Base-by-base conservation (phyloP, 2,113 vertebrate species). In the Platichthys stellatus region DNA sequence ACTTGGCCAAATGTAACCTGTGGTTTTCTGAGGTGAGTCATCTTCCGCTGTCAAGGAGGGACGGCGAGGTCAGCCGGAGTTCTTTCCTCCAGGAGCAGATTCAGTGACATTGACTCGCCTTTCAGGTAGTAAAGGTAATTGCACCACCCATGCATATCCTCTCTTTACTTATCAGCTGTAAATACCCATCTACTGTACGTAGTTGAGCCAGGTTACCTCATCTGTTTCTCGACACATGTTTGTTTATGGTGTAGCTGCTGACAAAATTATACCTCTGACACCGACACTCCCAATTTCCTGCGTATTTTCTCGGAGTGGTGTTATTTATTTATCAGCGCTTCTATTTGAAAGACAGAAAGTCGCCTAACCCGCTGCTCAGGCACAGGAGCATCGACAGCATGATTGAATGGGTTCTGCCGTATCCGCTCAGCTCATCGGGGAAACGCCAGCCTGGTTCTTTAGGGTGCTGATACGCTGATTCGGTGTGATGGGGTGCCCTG, bases 401-500 rank as follows among this genome's bases (percentile, higher is more conserved):
- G 86, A 89, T 81, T 87, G 83, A 80, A 84, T 20, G 78, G 67
- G 69, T 86, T 83, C 78, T 70, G 40, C 61, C 5, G 21, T 24
- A 15, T 71, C 74, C 76, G 54, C n/a, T 61, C 53, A 49, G 5
- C 31, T 31, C 31, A 31, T 7, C 6, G 0, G 31, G 6, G 31
- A 31, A 31, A 87, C 70, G 61, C 58, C 68, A 58, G 74, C 71
- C 80, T 47, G 20, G 59, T 71, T 90, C 1, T 92, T 57, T 40
- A 24, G 65, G 70, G 84, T 75, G 86, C 77, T 81, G 90, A 89
- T 84, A 90, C 86, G 74, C 78, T 88, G 86, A 89, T 90, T 89
- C 8, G 58, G 63, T 77, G 77, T 88, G 85, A 90, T 88, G 80
- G 69, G 83, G 78, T 78, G 75, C 78, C 74, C 84, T 56, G 47